Percentiles rank a stretch among this genome's conserved stretches.
Evolutionary conservation across 2,113 vertebrate genomes (phyloP).

Genomic region (Leucopsar rothschildi): DNA sequence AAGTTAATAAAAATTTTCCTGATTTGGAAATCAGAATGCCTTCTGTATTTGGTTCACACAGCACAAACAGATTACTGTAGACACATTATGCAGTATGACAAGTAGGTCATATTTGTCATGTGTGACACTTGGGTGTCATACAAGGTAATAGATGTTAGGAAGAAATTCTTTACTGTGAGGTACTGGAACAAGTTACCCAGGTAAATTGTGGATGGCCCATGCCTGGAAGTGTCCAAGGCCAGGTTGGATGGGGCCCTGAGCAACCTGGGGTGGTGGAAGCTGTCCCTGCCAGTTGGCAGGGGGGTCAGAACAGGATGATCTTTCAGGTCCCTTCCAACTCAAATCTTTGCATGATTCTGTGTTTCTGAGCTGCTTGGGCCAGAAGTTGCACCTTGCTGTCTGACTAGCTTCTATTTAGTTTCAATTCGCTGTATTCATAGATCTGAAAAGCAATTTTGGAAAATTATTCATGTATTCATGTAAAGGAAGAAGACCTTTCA

Average conservation of each 20-base stretch:
- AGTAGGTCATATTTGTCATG: background rate
- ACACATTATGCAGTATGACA: background rate
- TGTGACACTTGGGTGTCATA: background rate
- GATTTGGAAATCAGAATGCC: background rate
- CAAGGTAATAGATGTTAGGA: background rate
- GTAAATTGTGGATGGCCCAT: background rate
- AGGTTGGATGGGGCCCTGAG: background rate
- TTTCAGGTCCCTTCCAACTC: background rate
- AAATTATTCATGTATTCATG: conserved; percentile 15
- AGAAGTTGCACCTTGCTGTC: background rate
- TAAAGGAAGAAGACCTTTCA: background rate
- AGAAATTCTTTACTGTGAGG: background rate
- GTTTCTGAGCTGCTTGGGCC: background rate
- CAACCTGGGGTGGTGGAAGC: background rate
- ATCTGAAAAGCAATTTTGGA: background rate
- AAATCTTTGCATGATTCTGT: background rate
- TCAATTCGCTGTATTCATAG: background rate
- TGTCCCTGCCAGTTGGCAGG: background rate
- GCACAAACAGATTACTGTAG: background rate
- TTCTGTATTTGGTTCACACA: background rate
- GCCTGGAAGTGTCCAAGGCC: background rate
- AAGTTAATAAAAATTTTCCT: background rate
- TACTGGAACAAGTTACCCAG: background rate
- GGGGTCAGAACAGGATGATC: background rate
- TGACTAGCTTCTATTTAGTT: background rate